A percentile compares a stretch with the other conserved stretches of the same genome.
Conservation (phyloP, 2,797 vertebrate species). For the Otolemur crassicaudatus region DNA sequence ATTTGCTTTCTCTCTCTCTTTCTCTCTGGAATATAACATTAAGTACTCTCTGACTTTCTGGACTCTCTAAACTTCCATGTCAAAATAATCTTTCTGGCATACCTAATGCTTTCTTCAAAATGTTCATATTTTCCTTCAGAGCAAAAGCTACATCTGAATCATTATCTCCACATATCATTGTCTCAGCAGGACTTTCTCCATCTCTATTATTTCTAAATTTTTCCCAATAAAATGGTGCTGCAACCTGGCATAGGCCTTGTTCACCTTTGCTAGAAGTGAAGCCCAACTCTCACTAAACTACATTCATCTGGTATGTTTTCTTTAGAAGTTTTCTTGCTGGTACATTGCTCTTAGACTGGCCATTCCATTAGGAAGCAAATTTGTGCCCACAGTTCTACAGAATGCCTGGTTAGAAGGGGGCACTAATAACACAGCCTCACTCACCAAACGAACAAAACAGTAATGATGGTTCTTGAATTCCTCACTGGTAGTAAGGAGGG, state of each 20-base stretch:
- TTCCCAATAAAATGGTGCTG: neutral
- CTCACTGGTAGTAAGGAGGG: neutral
- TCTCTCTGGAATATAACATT: neutral
- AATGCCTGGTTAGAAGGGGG: neutral
- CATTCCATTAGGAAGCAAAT: neutral
- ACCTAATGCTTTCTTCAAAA: neutral
- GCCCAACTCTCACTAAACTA: neutral
- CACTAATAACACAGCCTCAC: neutral
- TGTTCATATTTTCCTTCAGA: neutral
- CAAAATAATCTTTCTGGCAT: conserved; percentile 13
- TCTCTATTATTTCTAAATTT: neutral
- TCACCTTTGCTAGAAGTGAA: neutral
- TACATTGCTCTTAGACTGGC: neutral
- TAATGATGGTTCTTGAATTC: no score
- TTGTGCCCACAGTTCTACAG: neutral
- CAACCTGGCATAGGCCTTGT: neutral
- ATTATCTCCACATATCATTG: neutral
- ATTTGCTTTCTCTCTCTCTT: no score
- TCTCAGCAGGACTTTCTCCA: neutral
- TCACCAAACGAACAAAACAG: neutral
- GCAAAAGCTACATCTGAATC: neutral
- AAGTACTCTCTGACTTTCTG: neutral
- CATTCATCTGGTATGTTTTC: neutral
- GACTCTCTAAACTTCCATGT: neutral
- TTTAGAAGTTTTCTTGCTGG: neutral